Base-by-base conservation (phyloP, 2,797 vertebrate genomes). In the Fistularia tabacaria region DNA sequence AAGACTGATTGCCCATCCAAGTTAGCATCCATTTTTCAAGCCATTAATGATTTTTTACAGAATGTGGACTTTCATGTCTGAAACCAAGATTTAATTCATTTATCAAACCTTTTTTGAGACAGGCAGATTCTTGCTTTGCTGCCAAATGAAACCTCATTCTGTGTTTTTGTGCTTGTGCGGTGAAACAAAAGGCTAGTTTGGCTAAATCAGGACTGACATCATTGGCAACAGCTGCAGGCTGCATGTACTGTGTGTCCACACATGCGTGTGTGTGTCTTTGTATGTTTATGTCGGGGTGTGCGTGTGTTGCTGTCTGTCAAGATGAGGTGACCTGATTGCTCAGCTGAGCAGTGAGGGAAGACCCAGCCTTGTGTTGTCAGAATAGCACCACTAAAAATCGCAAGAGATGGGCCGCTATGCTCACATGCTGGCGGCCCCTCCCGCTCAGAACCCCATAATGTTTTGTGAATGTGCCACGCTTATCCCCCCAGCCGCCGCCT, bases 321-420 rank as follows among this genome's bases (percentile, higher is more conserved):
- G 82, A 85, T 69, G 83, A 78, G 85, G 82, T 90, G 90, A 90
- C 89, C 90, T 90, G 91, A 92, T 91, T 90, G 88, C 90, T 91
- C 89, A 91, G 88, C 89, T 91, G 87, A 90, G 89, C 89, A 88
- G 87, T 66, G 80, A 87, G 81, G 85, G 88, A 88, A 87, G 84
- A 84, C 77, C 82, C 79, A 46, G 81, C 84, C 83, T 80, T 62
- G 66, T 86, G 80, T 85, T 83, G 72, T 85, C 76, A 73, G 71
- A 70, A 65, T 47, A 37, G 62, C 77, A 63, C 75, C 80, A 66
- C 77, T 79, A 59, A 59, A 60, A 54, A 69, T 51, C 60, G 70
- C 66, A 55, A 59, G 67, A 78, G 70, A 71, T 57, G 77, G 74
- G 69, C 75, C 80, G 74, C 74, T 73, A 64, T 69, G 69, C 77